Conservation (phyloP, 2,888 invertebrate genomes). For the Muscina levida region DNA sequence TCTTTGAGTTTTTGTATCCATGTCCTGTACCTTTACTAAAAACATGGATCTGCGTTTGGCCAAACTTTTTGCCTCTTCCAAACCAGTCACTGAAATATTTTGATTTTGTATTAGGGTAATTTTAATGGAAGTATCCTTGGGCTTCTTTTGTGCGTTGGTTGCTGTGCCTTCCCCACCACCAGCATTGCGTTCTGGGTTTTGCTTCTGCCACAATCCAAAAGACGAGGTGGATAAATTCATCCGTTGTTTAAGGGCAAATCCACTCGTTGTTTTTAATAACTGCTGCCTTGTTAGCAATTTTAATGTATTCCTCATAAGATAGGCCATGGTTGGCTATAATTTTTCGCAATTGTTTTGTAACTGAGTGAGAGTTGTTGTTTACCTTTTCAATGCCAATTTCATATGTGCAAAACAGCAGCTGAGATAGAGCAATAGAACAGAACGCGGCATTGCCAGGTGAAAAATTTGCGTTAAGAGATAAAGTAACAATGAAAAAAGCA, state of each 20-base stretch:
- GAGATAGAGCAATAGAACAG: too few species aligned
- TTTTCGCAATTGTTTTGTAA: not conserved
- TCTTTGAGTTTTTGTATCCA: slow-evolving; percentile 85
- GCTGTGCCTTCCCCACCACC: not conserved
- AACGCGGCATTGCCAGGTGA: too few species aligned
- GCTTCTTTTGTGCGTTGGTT: slow-evolving; percentile 38
- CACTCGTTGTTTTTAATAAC: not conserved
- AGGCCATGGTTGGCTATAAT: not conserved
- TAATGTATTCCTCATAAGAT: not conserved
- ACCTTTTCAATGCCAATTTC: not conserved
- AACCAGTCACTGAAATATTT: slow-evolving; percentile 82
- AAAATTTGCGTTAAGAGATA: too few species aligned
- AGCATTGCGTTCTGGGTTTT: not conserved
- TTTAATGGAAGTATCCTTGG: slow-evolving; percentile 73
- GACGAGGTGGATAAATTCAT: not conserved
- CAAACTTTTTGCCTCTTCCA: slow-evolving; percentile 86
- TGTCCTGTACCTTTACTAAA: slow-evolving; percentile 85
- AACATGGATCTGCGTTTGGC: slow-evolving; percentile 85
- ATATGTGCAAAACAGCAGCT: not conserved
- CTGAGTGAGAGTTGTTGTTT: not conserved
- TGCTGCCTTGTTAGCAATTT: not conserved
- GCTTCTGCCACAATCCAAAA: not conserved
- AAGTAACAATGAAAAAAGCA: too few species aligned
- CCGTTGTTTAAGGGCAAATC: slow-evolving; percentile 10
- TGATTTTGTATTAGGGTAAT: slow-evolving; percentile 85